A percentile compares a stretch with the other conserved stretches of the same genome.
phyloP scores from a whole-genome alignment of 1,140 invertebrate genomes.

The Pantala flavescens region DNA sequence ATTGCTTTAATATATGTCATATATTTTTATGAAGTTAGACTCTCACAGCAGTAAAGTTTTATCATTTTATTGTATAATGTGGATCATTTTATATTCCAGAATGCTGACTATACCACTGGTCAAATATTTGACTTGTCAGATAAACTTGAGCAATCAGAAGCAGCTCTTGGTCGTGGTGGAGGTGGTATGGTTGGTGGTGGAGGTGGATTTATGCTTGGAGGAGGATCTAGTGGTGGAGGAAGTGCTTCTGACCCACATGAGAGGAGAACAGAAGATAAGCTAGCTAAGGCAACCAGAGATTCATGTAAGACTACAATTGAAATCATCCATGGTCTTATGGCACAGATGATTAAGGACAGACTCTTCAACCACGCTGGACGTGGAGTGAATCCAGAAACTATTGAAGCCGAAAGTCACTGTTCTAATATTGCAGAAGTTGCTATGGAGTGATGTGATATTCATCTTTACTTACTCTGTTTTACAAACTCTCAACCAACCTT shows the following conservation, averaged over 20 bases:
- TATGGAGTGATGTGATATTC: neutral
- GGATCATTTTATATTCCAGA: conserved; percentile 35
- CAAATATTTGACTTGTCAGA: conserved; percentile 94
- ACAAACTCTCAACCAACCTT: too few relatives aligned
- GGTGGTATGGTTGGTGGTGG: conserved; percentile 45
- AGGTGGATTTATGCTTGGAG: conserved; percentile 49
- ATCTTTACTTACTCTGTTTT: too few relatives aligned
- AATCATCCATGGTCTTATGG: conserved; percentile 94
- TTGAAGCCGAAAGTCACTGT: neutral
- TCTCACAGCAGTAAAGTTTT: too few relatives aligned
- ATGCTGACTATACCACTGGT: conserved; percentile 93
- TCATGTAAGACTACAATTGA: conserved; percentile 96
- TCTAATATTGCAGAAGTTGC: neutral
- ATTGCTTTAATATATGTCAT: neutral
- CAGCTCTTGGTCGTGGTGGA: conserved; percentile 54
- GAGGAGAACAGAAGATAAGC: conserved; percentile 86
- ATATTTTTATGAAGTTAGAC: too few relatives aligned
- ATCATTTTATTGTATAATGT: too few relatives aligned
- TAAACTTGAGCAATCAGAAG: conserved; percentile 91
- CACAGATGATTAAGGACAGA: conserved; percentile 92
- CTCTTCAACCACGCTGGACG: conserved; percentile 69
- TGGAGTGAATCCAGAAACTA: neutral
- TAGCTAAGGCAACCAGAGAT: conserved; percentile 93
- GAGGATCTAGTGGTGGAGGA: conserved; percentile 33
- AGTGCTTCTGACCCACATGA: conserved; percentile 65